These are phyloP conservation scores for Tachuris rubrigastra DNA, from an alignment of 2,113 vertebrate species.

Conservation along the genomic window DNA sequence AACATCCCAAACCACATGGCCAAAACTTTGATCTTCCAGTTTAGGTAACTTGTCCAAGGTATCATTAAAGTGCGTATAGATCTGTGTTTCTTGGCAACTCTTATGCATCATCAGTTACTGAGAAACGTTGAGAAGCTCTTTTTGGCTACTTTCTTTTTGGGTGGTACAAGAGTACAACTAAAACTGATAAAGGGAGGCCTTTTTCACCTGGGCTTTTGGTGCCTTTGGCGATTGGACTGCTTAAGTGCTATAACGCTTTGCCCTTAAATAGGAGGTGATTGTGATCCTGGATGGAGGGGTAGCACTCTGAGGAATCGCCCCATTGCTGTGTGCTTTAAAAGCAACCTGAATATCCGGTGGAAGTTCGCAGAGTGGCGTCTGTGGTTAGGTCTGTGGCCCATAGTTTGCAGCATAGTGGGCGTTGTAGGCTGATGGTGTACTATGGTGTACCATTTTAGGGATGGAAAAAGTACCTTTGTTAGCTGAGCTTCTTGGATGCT, in stretches of 20 bases:
- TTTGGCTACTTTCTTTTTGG: neutral
- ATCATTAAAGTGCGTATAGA: neutral
- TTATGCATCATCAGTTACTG: neutral
- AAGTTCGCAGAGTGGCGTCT: neutral
- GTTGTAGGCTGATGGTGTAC: neutral
- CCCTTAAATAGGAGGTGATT: neutral
- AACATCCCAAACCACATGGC: neutral
- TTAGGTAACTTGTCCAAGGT: neutral
- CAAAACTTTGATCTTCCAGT: neutral
- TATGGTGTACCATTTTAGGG: neutral
- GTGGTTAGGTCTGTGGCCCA: neutral
- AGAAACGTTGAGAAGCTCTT: neutral
- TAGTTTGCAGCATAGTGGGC: neutral
- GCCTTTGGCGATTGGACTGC: neutral
- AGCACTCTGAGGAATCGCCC: neutral
- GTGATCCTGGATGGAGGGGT: rapidly evolving
- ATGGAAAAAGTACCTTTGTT: neutral
- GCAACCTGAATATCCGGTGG: too few species aligned
- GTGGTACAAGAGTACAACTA: neutral
- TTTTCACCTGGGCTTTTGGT: neutral
- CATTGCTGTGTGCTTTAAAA: neutral
- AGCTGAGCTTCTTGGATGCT: neutral
- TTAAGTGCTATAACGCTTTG: neutral
- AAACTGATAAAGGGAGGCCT: neutral
- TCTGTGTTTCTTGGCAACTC: neutral